Evolutionary conservation across 2,113 vertebrate genomes (phyloP).

Genomic region (Nycticebus coucang): DNA sequence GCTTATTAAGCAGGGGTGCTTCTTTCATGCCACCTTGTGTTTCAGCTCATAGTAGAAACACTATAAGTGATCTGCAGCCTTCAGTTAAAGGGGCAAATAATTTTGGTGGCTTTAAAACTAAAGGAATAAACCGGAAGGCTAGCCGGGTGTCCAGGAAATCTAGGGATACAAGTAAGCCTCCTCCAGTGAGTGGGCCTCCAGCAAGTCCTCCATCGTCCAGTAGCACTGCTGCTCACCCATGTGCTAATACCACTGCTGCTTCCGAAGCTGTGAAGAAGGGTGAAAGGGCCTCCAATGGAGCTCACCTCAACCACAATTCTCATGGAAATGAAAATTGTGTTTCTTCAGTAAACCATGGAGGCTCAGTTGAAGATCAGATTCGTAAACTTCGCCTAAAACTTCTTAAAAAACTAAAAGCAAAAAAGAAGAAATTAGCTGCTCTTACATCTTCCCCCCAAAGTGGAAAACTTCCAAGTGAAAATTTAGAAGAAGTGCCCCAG

Average conservation of each 20-base stretch:
- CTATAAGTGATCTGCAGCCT: conserved; percentile 70
- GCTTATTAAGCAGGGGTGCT: conserved; percentile 84
- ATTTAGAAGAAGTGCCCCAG: neutral
- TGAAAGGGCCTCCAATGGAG: neutral
- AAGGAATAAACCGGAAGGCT: conserved; percentile 62
- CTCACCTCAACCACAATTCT: neutral
- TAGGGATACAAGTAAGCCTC: neutral
- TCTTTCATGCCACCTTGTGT: conserved; percentile 83
- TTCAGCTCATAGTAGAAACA: conserved; percentile 74
- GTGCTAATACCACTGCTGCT: rapidly evolving
- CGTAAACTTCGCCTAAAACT: conserved; percentile 91
- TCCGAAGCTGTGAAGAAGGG: neutral
- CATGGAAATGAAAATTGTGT: neutral
- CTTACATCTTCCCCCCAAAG: conserved; percentile 77
- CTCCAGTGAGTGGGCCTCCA: neutral
- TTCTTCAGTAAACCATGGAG: conserved; percentile 48
- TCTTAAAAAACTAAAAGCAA: conserved; percentile 93
- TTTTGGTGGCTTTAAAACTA: conserved; percentile 89
- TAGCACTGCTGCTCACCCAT: neutral
- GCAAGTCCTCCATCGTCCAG: neutral
- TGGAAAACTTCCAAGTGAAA: conserved; percentile 54
- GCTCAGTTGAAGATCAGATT: conserved; percentile 79
- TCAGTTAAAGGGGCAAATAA: conserved; percentile 90
- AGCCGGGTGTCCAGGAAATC: neutral
- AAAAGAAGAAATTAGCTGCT: conserved; percentile 93